These are phyloP conservation scores for Brachyopa scutellaris DNA, from an alignment of 2,888 invertebrate genomes.

Conservation along the genomic window DNA sequence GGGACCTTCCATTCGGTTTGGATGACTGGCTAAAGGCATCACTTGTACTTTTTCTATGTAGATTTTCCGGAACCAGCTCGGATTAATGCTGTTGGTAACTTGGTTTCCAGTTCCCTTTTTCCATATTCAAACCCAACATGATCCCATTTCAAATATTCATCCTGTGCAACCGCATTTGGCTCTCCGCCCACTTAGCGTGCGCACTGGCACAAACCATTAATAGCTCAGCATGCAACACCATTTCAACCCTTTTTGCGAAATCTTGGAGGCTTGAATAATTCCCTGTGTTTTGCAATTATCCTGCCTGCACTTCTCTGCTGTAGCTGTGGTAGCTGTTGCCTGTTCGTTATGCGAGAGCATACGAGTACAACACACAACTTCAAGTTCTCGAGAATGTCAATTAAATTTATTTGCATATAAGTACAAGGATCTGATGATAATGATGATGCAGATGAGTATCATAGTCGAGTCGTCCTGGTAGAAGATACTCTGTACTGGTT, in stretches of 20 bases:
- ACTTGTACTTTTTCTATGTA: conserved; percentile 64
- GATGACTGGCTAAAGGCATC: conserved; percentile 42
- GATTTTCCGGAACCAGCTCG: too few relatives aligned
- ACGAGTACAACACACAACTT: conserved; percentile 24
- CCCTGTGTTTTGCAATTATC: conserved; percentile 67
- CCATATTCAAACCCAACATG: conserved; percentile 66
- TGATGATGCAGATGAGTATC: conserved; percentile 66
- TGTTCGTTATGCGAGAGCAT: conserved; percentile 32
- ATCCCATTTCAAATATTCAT: conserved; percentile 62
- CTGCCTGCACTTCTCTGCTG: conserved; percentile 53
- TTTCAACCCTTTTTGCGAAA: conserved; percentile 37
- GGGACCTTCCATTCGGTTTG: too few relatives aligned
- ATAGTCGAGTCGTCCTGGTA: conserved; percentile 20
- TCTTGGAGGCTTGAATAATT: conserved; percentile 69
- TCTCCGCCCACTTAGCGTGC: conserved; percentile 26
- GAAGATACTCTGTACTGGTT: conserved; percentile 42
- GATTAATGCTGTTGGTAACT: too few relatives aligned
- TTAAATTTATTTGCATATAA: conserved; percentile 72
- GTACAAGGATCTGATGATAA: conserved; percentile 68
- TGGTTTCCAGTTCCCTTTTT: conserved; percentile 31
- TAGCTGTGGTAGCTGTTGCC: background rate
- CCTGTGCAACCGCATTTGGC: conserved; percentile 51
- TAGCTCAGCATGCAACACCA: conserved; percentile 49
- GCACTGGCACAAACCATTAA: conserved; percentile 21
- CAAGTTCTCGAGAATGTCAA: conserved; percentile 68